Percentiles rank a stretch among this genome's conserved stretches.
These are phyloP conservation scores for Melanotaenia parkinsoni DNA, from an alignment of 2,797 vertebrate species.

Conservation along the genomic window DNA sequence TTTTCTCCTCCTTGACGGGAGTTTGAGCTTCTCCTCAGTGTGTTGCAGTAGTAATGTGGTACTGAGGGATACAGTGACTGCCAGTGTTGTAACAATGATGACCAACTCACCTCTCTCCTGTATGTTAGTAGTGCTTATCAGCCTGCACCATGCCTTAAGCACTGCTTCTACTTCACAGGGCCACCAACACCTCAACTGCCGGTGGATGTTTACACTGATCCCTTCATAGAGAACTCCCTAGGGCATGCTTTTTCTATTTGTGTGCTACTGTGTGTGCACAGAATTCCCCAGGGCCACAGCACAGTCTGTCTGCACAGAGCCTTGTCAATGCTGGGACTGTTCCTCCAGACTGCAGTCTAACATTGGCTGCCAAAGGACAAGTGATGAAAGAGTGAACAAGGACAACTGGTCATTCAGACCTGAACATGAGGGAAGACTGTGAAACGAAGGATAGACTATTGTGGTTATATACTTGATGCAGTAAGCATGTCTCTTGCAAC, in stretches of 20 bases:
- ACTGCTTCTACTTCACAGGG: conserved; percentile 70
- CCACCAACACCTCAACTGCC: conserved; percentile 71
- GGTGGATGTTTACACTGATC: conserved; percentile 80
- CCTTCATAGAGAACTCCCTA: conserved; percentile 69
- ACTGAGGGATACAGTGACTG: conserved; percentile 27
- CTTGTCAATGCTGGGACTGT: conserved; percentile 57
- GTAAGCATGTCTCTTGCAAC: not conserved
- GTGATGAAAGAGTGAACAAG: conserved; percentile 33
- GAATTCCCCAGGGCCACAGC: conserved; percentile 48
- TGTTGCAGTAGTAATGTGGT: conserved; percentile 36
- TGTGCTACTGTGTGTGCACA: conserved; percentile 31
- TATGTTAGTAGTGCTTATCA: conserved; percentile 68
- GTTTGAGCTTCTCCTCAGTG: conserved; percentile 23
- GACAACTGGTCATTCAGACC: conserved; percentile 48
- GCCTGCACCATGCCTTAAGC: conserved; percentile 65
- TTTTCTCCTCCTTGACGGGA: conserved; percentile 24
- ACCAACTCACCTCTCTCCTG: conserved; percentile 63
- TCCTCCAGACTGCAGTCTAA: conserved; percentile 46
- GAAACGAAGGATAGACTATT: not conserved
- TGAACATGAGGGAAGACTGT: conserved; percentile 8
- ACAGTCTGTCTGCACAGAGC: conserved; percentile 52
- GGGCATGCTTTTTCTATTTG: conserved; percentile 48
- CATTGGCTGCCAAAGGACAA: conserved; percentile 24
- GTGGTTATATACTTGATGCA: not conserved
- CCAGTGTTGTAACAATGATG: conserved; percentile 60